Percentiles rank a stretch among this genome's conserved stretches.
These are phyloP conservation scores for Spodoptera litura DNA, from an alignment of 1,140 invertebrate genomes.

Conservation along the genomic window DNA sequence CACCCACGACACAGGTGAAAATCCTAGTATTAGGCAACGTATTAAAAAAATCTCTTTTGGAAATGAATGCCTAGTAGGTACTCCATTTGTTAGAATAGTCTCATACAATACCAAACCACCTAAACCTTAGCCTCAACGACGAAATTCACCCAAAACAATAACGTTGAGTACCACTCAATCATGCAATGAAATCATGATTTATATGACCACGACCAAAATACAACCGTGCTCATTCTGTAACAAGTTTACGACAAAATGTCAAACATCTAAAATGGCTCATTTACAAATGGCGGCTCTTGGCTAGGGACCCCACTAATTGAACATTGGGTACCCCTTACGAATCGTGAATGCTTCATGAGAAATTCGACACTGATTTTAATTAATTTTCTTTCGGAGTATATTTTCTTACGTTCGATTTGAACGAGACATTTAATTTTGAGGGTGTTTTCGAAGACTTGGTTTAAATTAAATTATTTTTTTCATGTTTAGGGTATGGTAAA, in stretches of 20 bases:
- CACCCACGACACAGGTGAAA: no score
- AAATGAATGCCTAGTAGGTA: no score
- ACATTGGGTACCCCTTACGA: constrained; percentile 4
- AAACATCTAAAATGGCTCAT: constrained; percentile 19
- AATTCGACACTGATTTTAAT: constrained; percentile 9
- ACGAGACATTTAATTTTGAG: not conserved
- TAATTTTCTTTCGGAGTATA: not conserved
- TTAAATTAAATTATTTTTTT: no score
- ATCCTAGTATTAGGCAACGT: no score
- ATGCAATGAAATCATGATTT: not conserved
- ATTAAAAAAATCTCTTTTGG: no score
- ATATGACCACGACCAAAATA: not conserved
- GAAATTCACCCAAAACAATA: no score
- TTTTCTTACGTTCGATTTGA: not conserved
- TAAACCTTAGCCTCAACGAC: no score
- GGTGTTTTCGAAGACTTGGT: not conserved
- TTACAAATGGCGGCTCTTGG: not conserved
- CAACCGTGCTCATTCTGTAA: not conserved
- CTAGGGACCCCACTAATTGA: constrained; percentile 12
- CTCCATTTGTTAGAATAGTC: no score
- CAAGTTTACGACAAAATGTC: constrained; percentile 28
- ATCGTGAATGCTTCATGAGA: not conserved
- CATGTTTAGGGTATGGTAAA: no score
- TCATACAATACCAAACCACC: no score
- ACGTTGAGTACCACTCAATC: not conserved